phyloP scores from a whole-genome alignment of 2,888 invertebrate species.

The Drosophila paranaensis region DNA sequence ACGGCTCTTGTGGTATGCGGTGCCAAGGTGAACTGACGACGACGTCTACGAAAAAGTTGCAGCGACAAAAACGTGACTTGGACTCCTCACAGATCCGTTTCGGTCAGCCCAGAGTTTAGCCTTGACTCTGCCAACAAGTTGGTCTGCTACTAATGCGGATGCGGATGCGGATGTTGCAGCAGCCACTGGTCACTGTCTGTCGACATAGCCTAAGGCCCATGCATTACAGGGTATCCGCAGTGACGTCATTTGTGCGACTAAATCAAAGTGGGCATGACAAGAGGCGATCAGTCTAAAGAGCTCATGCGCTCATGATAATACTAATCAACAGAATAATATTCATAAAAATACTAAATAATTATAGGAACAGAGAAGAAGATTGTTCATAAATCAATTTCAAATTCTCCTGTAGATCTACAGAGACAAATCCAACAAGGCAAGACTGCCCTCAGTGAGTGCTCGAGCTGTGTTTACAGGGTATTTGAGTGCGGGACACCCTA shows the following conservation, averaged over 20 bases:
- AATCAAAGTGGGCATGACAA: background rate
- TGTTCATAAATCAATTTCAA: background rate
- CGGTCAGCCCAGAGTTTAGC: slow-evolving; percentile 17
- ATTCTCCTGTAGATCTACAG: background rate
- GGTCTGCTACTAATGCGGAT: slow-evolving; percentile 47
- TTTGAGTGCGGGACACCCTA: background rate
- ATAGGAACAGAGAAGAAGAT: background rate
- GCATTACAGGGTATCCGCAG: background rate
- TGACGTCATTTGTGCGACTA: background rate
- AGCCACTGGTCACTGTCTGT: slow-evolving; percentile 17
- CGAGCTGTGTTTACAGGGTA: slow-evolving; percentile 9
- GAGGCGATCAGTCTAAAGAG: background rate
- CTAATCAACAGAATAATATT: background rate
- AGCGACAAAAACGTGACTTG: slow-evolving; percentile 64
- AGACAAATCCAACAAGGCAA: background rate
- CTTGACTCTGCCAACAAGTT: slow-evolving; percentile 12
- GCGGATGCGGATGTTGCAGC: slow-evolving; percentile 52
- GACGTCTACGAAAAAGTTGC: slow-evolving; percentile 42
- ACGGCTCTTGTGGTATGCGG: slow-evolving; percentile 61
- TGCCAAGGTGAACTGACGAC: slow-evolving; percentile 64
- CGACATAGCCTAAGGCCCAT: slow-evolving; percentile 6
- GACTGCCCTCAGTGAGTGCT: background rate
- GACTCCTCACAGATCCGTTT: slow-evolving; percentile 26
- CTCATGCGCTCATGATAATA: background rate
- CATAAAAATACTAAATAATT: background rate